phyloP scores from a whole-genome alignment of 2,888 invertebrate genomes.

The Protophormia terraenovae region DNA sequence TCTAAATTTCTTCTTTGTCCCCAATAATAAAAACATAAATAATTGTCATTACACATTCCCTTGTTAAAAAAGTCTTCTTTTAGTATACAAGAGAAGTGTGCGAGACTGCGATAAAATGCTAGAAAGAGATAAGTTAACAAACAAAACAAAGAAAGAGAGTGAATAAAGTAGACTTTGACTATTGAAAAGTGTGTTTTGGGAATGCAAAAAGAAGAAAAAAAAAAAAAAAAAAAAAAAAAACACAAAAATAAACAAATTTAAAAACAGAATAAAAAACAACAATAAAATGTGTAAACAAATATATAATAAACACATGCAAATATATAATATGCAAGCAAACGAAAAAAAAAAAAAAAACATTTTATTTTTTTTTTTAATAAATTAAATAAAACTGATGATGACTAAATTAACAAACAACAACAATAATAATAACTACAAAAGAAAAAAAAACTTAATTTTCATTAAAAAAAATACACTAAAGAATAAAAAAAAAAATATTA shows the following conservation, averaged over 20 bases:
- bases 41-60: no score
- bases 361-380: background rate
- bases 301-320: constrained; percentile 13
- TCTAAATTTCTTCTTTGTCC: no score
- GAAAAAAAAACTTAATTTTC: background rate
- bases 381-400: background rate
- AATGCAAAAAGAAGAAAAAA: constrained; percentile 13
- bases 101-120: background rate
- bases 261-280: no score
- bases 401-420: constrained; percentile 12
- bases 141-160: background rate
- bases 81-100: background rate
- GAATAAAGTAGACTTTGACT: background rate
- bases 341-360: background rate
- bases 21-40: no score
- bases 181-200: background rate
- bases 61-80: no score
- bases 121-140: constrained; percentile 30
- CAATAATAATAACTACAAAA: no score
- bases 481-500: background rate
- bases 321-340: background rate
- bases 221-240: constrained; percentile 21
- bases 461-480: background rate
- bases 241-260: constrained; percentile 28
- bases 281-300: constrained; percentile 40